phyloP scores from a whole-genome alignment of 23 tunicate genomes.

The Ciona savignyi region DNA sequence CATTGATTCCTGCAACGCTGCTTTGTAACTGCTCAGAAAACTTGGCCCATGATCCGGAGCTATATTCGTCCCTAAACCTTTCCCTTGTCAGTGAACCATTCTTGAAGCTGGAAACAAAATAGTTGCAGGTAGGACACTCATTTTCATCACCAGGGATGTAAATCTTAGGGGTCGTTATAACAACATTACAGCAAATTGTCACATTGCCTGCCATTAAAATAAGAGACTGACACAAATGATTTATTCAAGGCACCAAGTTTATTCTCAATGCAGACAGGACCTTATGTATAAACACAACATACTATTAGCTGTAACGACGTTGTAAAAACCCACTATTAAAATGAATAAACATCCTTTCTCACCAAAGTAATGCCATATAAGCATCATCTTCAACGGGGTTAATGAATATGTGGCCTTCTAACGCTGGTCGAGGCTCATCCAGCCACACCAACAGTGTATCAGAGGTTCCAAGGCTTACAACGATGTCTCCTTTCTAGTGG shows the following conservation, averaged over 20 bases:
- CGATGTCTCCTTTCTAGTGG: slow-evolving; percentile 57
- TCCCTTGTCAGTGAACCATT: slow-evolving; percentile 88
- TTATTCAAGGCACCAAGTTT: too few species aligned
- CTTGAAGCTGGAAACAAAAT: slow-evolving; percentile 58
- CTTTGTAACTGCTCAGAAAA: slow-evolving; percentile 52
- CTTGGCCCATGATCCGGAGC: slow-evolving; percentile 52
- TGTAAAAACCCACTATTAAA: too few species aligned
- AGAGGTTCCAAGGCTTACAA: slow-evolving; percentile 83
- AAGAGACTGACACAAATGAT: too few species aligned
- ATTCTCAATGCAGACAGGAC: too few species aligned
- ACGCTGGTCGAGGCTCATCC: slow-evolving; percentile 59
- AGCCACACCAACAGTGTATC: slow-evolving; percentile 85
- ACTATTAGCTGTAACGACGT: too few species aligned
- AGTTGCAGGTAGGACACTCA: too few species aligned
- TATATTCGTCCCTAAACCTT: slow-evolving; percentile 48
- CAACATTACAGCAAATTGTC: too few species aligned
- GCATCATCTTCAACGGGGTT: slow-evolving; percentile 75
- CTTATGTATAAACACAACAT: too few species aligned
- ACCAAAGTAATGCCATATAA: slow-evolving; percentile 87
- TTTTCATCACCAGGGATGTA: too few species aligned
- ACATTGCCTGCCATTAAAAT: too few species aligned
- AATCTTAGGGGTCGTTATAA: too few species aligned
- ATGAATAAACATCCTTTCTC: slow-evolving; percentile 6
- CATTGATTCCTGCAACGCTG: slow-evolving; percentile 44
- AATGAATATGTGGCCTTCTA: too few species aligned